Conservation (phyloP, 1,140 invertebrate genomes). For the Whitmania pigra region DNA sequence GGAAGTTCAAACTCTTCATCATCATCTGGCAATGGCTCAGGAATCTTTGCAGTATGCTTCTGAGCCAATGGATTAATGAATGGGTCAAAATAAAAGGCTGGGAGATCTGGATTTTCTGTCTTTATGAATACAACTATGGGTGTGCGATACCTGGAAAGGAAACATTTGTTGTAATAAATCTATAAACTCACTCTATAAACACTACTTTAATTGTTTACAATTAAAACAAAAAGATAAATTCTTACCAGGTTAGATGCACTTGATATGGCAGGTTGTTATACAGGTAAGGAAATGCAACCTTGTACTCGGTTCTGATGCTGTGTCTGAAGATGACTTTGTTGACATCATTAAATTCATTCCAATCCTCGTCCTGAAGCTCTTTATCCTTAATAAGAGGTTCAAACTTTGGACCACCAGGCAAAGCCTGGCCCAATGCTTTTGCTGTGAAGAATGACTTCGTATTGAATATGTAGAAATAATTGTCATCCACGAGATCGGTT, state of each 20-base stretch:
- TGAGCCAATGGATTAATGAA: constrained; percentile 97
- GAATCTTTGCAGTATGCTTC: constrained; percentile 66
- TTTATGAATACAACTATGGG: constrained; percentile 99
- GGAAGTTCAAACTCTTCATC: constrained; percentile 88
- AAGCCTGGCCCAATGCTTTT: constrained; percentile 99
- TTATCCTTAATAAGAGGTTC: constrained; percentile 96
- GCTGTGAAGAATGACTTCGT: constrained; percentile 99
- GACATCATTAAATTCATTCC: constrained; percentile 99
- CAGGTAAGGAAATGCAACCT: constrained; percentile 96
- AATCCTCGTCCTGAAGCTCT: constrained; percentile 94
- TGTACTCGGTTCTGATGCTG: constrained; percentile 93
- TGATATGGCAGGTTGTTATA: constrained; percentile 94
- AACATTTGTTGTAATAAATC: not conserved
- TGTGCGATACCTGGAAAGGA: constrained; percentile 68
- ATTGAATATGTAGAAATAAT: constrained; percentile 98
- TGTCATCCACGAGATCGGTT: constrained; percentile 93
- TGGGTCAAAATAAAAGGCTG: constrained; percentile 99
- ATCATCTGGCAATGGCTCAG: constrained; percentile 72
- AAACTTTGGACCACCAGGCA: constrained; percentile 98
- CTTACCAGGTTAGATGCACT: constrained; percentile 40
- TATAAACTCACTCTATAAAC: not conserved
- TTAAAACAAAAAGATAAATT: not conserved
- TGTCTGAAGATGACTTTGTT: constrained; percentile 99
- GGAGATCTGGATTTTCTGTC: constrained; percentile 99
- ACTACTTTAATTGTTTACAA: not conserved